These are phyloP conservation scores for Diarsia mendica DNA, from an alignment of 2,888 invertebrate species.

Conservation along the genomic window DNA sequence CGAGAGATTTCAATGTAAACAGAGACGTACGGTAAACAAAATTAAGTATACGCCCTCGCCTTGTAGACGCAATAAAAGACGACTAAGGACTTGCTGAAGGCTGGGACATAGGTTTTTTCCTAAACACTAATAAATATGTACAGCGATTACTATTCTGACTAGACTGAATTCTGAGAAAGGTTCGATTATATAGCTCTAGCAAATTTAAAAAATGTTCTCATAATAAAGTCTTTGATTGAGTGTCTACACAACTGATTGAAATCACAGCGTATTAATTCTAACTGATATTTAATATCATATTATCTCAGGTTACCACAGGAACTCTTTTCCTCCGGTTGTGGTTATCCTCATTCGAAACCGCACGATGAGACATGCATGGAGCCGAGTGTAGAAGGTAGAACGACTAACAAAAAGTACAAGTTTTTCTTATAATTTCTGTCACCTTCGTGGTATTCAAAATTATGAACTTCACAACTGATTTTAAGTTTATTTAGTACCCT, in stretches of 20 bases:
- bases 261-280: background rate
- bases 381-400: background rate
- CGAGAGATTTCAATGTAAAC: constrained; percentile 9
- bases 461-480: background rate
- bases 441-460: constrained; percentile 7
- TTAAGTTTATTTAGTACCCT: no score
- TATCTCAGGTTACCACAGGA: constrained; percentile 24
- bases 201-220: background rate
- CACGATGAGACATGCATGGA: constrained; percentile 29
- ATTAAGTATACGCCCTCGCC: constrained; percentile 39
- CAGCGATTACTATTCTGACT: constrained; percentile 1
- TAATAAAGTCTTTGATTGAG: background rate
- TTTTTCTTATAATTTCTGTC: background rate
- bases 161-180: background rate
- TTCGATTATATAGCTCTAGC: background rate
- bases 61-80: constrained; percentile 44
- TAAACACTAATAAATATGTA: constrained; percentile 41
- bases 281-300: constrained; percentile 25
- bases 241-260: background rate
- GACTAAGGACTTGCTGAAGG: constrained; percentile 41
- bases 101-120: constrained; percentile 38
- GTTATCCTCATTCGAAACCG: constrained; percentile 33
- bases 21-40: constrained; percentile 52
- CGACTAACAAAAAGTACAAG: background rate
- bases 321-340: constrained; percentile 48